phyloP scores from a whole-genome alignment of 2,888 invertebrate genomes.

The Rambutsinella grinnellia region DNA sequence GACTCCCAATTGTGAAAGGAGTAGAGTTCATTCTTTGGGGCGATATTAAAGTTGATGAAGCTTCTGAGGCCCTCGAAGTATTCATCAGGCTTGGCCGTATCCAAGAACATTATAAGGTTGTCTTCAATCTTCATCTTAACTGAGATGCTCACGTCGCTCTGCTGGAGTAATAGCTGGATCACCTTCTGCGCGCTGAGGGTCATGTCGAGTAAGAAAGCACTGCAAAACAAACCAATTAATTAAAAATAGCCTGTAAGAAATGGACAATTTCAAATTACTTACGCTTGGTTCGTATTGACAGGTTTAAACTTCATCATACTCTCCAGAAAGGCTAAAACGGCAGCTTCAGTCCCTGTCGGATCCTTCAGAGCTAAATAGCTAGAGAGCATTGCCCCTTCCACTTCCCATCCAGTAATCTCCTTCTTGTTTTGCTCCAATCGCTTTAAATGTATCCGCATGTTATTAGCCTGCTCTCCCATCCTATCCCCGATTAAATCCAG shows the following conservation, averaged over 20 bases:
- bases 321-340: conserved; percentile 30
- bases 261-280: conserved; percentile 20
- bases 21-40: not conserved
- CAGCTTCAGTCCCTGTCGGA: conserved; percentile 5
- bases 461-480: not conserved
- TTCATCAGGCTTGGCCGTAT: conserved; percentile 48
- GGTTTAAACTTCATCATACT: conserved; percentile 42
- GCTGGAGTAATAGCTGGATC: conserved; percentile 32
- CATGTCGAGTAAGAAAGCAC: conserved; percentile 52
- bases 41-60: conserved; percentile 32
- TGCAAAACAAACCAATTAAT: conserved; percentile 11
- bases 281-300: conserved; percentile 43
- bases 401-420: conserved; percentile 33
- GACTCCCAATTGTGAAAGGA: too few species aligned
- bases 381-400: conserved; percentile 31
- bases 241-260: not conserved
- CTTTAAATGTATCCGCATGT: conserved; percentile 18
- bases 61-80: conserved; percentile 47
- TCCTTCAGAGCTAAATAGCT: conserved; percentile 36
- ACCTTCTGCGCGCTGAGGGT: conserved; percentile 53
- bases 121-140: conserved; percentile 17
- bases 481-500: conserved; percentile 20
- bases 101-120: conserved; percentile 32
- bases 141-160: conserved; percentile 6
- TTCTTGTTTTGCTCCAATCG: conserved; percentile 10